These are phyloP conservation scores for Gryon sp. DNA, from an alignment of 1,140 invertebrate species.

Conservation along the genomic window DNA sequence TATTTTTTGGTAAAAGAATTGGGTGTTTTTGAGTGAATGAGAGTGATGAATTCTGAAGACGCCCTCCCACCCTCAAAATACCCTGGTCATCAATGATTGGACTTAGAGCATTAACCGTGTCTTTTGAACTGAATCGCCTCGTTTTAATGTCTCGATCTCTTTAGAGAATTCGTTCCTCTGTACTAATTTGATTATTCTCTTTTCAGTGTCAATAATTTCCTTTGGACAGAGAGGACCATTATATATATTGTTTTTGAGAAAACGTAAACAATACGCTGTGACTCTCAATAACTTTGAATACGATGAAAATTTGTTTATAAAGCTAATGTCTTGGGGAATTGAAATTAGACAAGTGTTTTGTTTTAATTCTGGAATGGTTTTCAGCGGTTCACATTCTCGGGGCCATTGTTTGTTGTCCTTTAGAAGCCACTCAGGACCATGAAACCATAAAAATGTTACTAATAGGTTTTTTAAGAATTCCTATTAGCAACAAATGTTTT, in stretches of 20 bases:
- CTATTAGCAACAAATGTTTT: slow-evolving; percentile 2
- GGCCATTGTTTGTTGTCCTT: background rate
- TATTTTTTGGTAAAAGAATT: background rate
- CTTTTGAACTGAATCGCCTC: too few relatives aligned
- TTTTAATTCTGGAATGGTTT: background rate
- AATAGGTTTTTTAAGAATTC: too few relatives aligned
- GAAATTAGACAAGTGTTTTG: background rate
- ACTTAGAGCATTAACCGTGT: too few relatives aligned
- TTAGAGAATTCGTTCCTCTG: background rate
- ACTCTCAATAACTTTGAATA: background rate
- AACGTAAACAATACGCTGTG: background rate
- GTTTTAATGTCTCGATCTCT: background rate
- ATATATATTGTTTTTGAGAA: background rate
- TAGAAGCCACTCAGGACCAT: background rate
- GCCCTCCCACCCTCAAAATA: too few relatives aligned
- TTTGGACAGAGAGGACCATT: background rate
- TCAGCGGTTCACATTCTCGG: background rate
- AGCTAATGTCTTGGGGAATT: background rate
- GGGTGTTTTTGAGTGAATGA: background rate
- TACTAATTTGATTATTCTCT: background rate
- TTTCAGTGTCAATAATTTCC: background rate
- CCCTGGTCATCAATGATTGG: too few relatives aligned
- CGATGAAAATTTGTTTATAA: background rate
- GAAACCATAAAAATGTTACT: background rate
- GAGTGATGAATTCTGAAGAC: too few relatives aligned